Evolutionary conservation across 1,140 invertebrate species (phyloP), one percentile per base, ranked within the genome.

Genomic region (Melanaphis sacchari): DNA sequence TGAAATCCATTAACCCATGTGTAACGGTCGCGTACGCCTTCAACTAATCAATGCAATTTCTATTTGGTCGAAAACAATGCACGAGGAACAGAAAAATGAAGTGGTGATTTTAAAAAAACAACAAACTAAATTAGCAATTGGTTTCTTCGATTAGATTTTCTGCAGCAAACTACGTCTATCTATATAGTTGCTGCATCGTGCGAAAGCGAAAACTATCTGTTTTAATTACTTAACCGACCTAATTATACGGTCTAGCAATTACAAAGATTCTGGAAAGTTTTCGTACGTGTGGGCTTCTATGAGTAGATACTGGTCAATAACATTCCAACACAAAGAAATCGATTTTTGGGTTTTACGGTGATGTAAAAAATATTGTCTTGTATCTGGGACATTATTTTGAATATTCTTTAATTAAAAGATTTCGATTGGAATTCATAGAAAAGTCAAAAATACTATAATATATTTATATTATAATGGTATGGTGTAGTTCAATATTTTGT

Each of bases 221-320:
- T 84, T 85, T 52, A 52, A 93, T 93, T 92, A 92, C 76, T 49
- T 38, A 52, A 36, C 59, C 81, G 91, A 93, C 91, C 91, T 81
- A 93, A 85, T 93, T 93, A 93, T 24, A 85, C 81, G 91, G 91
- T 93, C 46, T 46, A 49, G 43, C 46, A 49, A 38, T 31, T 38
- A 54, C 11, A 18, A 49, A 43, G 90, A 91, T 82, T 92, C 76
- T 91, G 66, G 76, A 24, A 90, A 38, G 88, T 90, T 24, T 52
- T n/a, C 46, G 31, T 87, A 43, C 84, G 41, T 87, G 41, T 46
- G 43, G 31, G 26, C 41, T 41, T 41, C 38, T 84, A 24, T 82
- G 36, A 38, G 7, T 38, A 38, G 7, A 36, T 49, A 18, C 59
- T 41, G 40, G 40, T 41, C 82, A 9, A 82, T 40, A 26, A 84